Evolutionary conservation across 2,113 vertebrate genomes (phyloP).

Genomic region (Dicentrarchus labrax): DNA sequence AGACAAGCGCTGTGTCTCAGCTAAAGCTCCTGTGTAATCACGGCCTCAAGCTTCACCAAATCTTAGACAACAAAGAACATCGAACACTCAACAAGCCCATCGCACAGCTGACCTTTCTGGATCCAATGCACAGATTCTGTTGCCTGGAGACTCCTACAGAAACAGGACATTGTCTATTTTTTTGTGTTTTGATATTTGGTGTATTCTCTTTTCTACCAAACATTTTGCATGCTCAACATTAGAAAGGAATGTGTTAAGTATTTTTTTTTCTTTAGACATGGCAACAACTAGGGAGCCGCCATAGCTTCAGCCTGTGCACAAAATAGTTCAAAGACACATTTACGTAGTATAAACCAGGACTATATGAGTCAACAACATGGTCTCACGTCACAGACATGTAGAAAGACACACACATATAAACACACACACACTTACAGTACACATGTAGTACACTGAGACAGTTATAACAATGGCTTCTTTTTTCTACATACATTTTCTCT

Average conservation of each 20-base stretch:
- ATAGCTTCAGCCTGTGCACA: constrained; percentile 66
- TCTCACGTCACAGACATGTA: constrained; percentile 71
- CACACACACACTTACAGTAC: constrained; percentile 56
- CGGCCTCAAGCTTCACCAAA: background rate
- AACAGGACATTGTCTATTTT: constrained; percentile 58
- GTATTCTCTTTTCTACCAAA: constrained; percentile 56
- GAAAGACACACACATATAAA: constrained; percentile 62
- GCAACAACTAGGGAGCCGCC: constrained; percentile 35
- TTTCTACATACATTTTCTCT: constrained; percentile 59
- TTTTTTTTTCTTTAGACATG: constrained; percentile 40
- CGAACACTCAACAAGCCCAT: constrained; percentile 18
- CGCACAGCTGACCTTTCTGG: constrained; percentile 32
- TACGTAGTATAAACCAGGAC: constrained; percentile 69
- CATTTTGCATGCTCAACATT: constrained; percentile 73
- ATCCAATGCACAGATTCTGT: constrained; percentile 74
- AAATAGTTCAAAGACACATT: constrained; percentile 72
- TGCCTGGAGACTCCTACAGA: constrained; percentile 72
- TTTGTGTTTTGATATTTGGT: constrained; percentile 25
- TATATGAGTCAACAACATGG: constrained; percentile 68
- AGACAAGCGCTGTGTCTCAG: background rate
- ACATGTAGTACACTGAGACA: constrained; percentile 67
- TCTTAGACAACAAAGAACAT: constrained; percentile 12
- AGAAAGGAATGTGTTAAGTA: constrained; percentile 73
- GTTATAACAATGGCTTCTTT: constrained; percentile 73
- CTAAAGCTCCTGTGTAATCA: constrained; percentile 9